Evolutionary conservation across 1,140 invertebrate genomes (phyloP).

Genomic region (Drosophila pseudoobscura): DNA sequence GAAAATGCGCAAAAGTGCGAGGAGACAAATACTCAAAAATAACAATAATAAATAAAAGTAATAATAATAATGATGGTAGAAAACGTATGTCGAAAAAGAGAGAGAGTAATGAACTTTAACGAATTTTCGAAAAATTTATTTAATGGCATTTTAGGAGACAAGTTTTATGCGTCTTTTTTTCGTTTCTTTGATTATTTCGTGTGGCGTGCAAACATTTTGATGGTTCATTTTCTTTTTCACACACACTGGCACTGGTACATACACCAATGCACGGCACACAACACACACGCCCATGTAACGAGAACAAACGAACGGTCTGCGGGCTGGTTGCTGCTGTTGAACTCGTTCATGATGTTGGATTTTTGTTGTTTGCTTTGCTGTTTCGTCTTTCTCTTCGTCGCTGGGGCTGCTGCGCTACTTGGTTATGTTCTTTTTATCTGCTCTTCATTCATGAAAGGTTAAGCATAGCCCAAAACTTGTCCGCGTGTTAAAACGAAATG

Average conservation of each 20-base stretch:
- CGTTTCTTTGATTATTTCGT: conserved; percentile 33
- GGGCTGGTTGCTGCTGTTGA: conserved; percentile 50
- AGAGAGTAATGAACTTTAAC: conserved; percentile 47
- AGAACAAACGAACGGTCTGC: conserved; percentile 53
- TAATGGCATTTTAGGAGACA: conserved; percentile 15
- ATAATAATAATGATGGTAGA: conserved; percentile 49
- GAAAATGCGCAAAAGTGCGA: conserved; percentile 51
- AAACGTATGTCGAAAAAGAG: conserved; percentile 22
- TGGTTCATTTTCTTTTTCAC: conserved; percentile 32
- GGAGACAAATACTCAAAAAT: conserved; percentile 33
- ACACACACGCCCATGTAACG: conserved; percentile 44
- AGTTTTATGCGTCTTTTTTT: conserved; percentile 2
- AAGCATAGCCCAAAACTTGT: conserved; percentile 39
- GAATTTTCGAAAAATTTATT: conserved; percentile 15
- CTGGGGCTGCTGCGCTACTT: conserved; percentile 16
- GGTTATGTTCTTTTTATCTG: conserved; percentile 21
- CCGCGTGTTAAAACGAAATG: conserved; percentile 10
- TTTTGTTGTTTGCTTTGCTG: conserved; percentile 45
- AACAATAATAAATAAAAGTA: conserved; percentile 55
- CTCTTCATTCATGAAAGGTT: conserved; percentile 56
- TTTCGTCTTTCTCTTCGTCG: conserved; percentile 8
- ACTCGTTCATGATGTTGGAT: conserved; percentile 66
- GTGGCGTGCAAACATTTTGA: conserved; percentile 40
- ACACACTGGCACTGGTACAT: conserved; percentile 20
- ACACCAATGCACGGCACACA: conserved; percentile 14